These are phyloP conservation scores for Euproctis similis DNA, from an alignment of 2,888 invertebrate genomes.

Conservation along the genomic window DNA sequence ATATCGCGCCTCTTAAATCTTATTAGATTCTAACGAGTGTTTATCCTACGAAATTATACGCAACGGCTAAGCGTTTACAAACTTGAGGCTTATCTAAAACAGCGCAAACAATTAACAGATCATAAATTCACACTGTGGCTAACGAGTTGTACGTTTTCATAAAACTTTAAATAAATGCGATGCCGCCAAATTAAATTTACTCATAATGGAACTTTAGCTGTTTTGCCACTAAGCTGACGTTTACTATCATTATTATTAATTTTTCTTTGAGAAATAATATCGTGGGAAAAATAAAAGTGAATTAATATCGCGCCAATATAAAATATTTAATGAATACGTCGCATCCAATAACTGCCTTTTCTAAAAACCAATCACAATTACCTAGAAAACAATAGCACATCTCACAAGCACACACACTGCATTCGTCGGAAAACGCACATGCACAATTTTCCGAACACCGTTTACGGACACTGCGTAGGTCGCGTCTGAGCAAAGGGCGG, in stretches of 20 bases:
- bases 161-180: conserved; percentile 29
- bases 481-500: conserved; percentile 65
- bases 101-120: conserved; percentile 60
- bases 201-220: conserved; percentile 19
- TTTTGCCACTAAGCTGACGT: conserved; percentile 21
- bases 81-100: conserved; percentile 59
- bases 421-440: conserved; percentile 73
- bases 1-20: no score
- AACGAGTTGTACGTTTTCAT: conserved; percentile 40
- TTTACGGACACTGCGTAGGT: conserved; percentile 73
- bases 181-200: conserved; percentile 16
- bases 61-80: conserved; percentile 10
- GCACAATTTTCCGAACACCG: conserved; percentile 75
- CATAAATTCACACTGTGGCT: conserved; percentile 53
- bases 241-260: no score
- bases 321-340: conserved; percentile 42
- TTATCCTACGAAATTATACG: no score
- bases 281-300: conserved; percentile 48
- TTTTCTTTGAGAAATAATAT: conserved; percentile 19
- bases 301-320: conserved; percentile 47
- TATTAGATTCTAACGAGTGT: no score
- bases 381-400: conserved; percentile 76
- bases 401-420: conserved; percentile 73
- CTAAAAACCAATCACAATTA: conserved; percentile 57
- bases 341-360: conserved; percentile 59